These are phyloP conservation scores for Morphnarchus princeps DNA, from an alignment of 2,113 vertebrate genomes.

Conservation along the genomic window DNA sequence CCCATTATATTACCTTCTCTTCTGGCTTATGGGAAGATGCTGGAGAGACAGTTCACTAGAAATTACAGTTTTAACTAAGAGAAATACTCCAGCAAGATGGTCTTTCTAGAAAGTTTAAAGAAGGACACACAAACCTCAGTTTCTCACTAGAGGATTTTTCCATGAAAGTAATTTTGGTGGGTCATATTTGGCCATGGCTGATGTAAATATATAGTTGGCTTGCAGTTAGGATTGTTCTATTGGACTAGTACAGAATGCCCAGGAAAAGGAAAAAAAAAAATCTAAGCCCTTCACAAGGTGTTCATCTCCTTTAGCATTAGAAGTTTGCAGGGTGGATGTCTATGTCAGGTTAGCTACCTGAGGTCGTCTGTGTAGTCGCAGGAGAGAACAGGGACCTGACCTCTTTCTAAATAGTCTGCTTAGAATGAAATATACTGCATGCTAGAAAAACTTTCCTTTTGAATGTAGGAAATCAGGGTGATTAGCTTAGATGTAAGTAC, in stretches of 20 bases:
- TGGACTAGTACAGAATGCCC: background rate
- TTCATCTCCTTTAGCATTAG: background rate
- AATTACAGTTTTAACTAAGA: background rate
- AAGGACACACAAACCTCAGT: background rate
- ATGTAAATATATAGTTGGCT: background rate
- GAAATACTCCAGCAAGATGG: background rate
- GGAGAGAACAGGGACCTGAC: background rate
- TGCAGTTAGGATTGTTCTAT: background rate
- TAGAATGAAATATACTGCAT: background rate
- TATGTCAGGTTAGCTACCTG: background rate
- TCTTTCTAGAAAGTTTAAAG: background rate
- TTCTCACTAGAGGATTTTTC: background rate
- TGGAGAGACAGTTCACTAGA: background rate
- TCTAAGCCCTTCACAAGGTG: rapidly evolving
- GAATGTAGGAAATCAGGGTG: background rate
- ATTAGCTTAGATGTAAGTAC: background rate
- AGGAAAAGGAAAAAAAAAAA: background rate
- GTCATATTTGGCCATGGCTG: background rate
- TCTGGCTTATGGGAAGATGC: background rate
- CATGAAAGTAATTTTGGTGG: background rate
- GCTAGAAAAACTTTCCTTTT: background rate
- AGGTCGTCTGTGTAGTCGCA: background rate
- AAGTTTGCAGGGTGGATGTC: background rate
- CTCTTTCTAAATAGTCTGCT: background rate
- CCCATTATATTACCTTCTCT: background rate